A percentile compares a stretch with the other conserved stretches of the same genome.
Evolutionary conservation across 1,140 invertebrate genomes (phyloP).

Genomic region (Hestina assimilis): DNA sequence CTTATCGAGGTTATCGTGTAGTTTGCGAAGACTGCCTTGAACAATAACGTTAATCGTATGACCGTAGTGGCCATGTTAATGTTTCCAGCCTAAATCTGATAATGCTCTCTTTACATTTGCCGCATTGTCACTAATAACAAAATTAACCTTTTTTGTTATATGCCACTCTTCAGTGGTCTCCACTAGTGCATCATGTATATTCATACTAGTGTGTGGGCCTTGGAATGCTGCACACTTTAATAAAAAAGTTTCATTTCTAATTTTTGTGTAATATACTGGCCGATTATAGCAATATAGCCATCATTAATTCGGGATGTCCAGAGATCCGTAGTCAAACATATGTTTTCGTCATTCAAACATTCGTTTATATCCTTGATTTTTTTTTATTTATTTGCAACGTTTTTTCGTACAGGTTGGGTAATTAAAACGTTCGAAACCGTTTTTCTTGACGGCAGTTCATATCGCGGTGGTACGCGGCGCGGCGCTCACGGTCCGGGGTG

Average conservation of each 20-base stretch:
- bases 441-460: slow-evolving; percentile 27
- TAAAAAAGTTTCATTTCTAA: background rate
- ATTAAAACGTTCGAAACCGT: slow-evolving; percentile 24
- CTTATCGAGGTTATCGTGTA: background rate
- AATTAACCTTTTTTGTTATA: background rate
- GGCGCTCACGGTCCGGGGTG: too few species aligned
- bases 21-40: background rate
- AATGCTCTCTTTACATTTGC: background rate
- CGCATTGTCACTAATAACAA: background rate
- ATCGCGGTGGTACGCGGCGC: too few species aligned
- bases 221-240: background rate
- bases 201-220: background rate
- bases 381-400: background rate
- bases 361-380: background rate
- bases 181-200: background rate
- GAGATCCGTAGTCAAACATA: background rate
- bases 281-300: background rate
- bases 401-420: slow-evolving; percentile 5
- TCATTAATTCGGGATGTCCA: background rate
- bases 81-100: background rate
- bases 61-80: background rate
- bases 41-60: background rate
- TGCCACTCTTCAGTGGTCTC: background rate
- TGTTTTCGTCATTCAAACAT: background rate
- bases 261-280: background rate